Base-by-base conservation (phyloP, 2,797 vertebrate species). In the Gymnodraco acuticeps region DNA sequence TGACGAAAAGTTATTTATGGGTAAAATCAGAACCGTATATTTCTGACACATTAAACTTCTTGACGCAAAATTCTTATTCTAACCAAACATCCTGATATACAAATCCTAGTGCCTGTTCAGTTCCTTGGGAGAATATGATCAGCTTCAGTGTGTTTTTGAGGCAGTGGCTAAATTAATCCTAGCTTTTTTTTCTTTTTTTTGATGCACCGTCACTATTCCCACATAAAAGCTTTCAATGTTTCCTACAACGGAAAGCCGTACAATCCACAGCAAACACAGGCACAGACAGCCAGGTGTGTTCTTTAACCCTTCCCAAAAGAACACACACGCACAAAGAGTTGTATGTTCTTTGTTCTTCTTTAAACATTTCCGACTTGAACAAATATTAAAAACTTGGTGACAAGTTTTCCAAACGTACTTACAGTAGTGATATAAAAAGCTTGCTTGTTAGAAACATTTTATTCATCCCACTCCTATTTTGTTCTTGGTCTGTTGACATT, bases 271-370 rank as follows among this genome's bases (percentile, higher is more conserved):
- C 70, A 89, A 88, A 92, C 80, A 87, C 41, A 70, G 51, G 7
- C 42, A 60, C 74, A 76, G 67, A 83, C 80, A 87, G 7, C 33
- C 33, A 38, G 87, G 88, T 90, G 85, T 81, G 81, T 78, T 70
- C 41, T 33, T 54, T 74, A 87, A 77, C 13, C 62, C 62, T 13
- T 53, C 16, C 51, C 52, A 74, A 56, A 65, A n/a, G 1, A 19
- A 56, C 58, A 41, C n/a, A 47, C 43, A 50, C 23, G 5, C 46
- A 55, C 3, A 6, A 41, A 55, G 3, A 56, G 52, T 16, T 46
- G 13, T 64, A 43, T 58, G 11, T 38, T 38, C 15, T 3, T 5
- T 31, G 12, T 69, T 11, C 19, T 3, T 31, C 27, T 27, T 9
- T 38, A 7, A 38, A 41, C 4, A 19, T 33, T 65, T 63, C 5